These are phyloP conservation scores for Latrodectus geometricus DNA, from an alignment of 1,140 invertebrate species.

Conservation along the genomic window DNA sequence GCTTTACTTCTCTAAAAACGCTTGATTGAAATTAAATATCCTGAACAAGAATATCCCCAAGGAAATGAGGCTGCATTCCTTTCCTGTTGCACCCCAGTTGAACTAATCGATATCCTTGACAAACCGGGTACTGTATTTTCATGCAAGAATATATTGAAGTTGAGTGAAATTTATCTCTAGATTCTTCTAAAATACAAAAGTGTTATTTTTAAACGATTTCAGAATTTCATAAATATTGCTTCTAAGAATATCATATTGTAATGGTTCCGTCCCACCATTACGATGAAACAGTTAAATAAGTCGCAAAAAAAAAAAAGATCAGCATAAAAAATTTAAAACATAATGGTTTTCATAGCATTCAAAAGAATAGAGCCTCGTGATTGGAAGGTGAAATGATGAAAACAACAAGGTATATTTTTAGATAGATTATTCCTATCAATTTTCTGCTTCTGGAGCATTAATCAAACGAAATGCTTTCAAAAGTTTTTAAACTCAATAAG, in stretches of 20 bases:
- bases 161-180: too few relatives aligned
- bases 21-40: conserved; percentile 61
- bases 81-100: neutral
- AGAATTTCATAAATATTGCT: too few relatives aligned
- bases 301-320: conserved; percentile 21
- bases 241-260: too few relatives aligned
- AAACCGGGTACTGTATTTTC: conserved; percentile 11
- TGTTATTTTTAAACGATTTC: too few relatives aligned
- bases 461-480: neutral
- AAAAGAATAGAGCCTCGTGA: neutral
- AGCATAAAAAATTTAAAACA: conserved; percentile 1
- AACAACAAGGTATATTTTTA: neutral
- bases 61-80: conserved; percentile 39
- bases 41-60: conserved; percentile 42
- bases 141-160: too few relatives aligned
- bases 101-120: neutral
- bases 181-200: too few relatives aligned
- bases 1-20: neutral
- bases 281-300: neutral
- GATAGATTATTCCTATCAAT: neutral
- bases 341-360: conserved; percentile 40
- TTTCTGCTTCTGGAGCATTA: neutral
- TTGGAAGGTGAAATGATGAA: neutral
- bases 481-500: too few relatives aligned
- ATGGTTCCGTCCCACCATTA: neutral